phyloP scores from a whole-genome alignment of 1,140 invertebrate genomes.

The Bacillus rossius region DNA sequence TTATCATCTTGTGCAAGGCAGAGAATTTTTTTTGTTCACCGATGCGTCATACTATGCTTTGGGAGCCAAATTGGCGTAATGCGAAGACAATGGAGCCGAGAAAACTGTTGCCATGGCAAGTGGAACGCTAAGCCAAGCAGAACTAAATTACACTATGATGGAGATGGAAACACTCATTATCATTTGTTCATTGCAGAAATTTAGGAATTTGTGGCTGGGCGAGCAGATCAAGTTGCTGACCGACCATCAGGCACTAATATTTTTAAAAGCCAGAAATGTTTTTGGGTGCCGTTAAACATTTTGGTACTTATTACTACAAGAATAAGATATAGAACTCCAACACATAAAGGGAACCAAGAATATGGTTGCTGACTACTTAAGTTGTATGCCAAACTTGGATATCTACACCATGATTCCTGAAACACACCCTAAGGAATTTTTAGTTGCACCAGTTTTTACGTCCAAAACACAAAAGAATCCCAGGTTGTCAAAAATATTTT shows the following conservation, averaged over 20 bases:
- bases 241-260: conserved; percentile 43
- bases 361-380: conserved; percentile 26
- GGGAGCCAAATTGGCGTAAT: conserved; percentile 30
- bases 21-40: conserved; percentile 26
- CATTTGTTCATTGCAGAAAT: conserved; percentile 40
- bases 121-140: conserved; percentile 30
- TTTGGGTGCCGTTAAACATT: conserved; percentile 37
- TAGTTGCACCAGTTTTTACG: no score
- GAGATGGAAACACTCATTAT: conserved; percentile 45
- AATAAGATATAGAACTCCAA: conserved; percentile 36
- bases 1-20: conserved; percentile 24
- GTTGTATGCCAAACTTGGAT: no score
- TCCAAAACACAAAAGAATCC: no score
- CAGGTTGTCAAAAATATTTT: no score
- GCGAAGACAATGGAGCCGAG: conserved; percentile 18
- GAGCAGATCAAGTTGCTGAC: conserved; percentile 43
- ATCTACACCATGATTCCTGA: no score
- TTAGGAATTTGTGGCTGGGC: conserved; percentile 40
- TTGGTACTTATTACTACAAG: conserved; percentile 40
- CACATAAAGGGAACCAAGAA: conserved; percentile 27
- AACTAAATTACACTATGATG: conserved; percentile 41
- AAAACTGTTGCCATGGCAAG: conserved; percentile 41
- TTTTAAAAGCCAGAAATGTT: conserved; percentile 40
- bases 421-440: no score
- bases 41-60: conserved; percentile 31